phyloP scores from a whole-genome alignment of 2,888 invertebrate genomes.

The Brenthis hecate region DNA sequence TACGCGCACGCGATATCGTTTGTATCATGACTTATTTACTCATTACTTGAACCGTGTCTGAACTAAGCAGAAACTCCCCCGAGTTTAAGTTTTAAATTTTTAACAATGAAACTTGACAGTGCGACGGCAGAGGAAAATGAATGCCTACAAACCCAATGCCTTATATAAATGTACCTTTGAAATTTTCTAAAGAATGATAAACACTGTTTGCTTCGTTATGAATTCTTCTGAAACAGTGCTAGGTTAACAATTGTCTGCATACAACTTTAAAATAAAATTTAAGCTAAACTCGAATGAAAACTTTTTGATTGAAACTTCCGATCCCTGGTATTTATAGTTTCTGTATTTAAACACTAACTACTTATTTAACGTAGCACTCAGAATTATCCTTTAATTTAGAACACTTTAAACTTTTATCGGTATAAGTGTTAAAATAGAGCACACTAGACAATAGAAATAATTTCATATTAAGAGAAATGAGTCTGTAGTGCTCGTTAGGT shows the following conservation, averaged over 20 bases:
- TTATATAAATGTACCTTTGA: slow-evolving; percentile 30
- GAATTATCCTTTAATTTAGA: too few species aligned
- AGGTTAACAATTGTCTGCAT: slow-evolving; percentile 23
- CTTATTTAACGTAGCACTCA: background rate
- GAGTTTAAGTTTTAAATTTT: slow-evolving; percentile 24
- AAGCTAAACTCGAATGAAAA: background rate
- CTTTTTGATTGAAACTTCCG: background rate
- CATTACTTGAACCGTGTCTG: background rate
- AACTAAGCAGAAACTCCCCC: slow-evolving; percentile 3
- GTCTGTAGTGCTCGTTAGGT: too few species aligned
- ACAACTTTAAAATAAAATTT: slow-evolving; percentile 21
- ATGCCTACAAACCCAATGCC: slow-evolving; percentile 22
- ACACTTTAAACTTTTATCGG: too few species aligned
- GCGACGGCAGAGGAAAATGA: slow-evolving; percentile 25
- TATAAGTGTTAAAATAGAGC: too few species aligned
- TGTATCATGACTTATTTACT: background rate
- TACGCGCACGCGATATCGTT: background rate
- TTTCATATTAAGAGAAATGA: too few species aligned
- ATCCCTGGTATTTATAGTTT: background rate
- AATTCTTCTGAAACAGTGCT: slow-evolving; percentile 22
- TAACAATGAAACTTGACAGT: slow-evolving; percentile 28
- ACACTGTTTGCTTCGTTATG: slow-evolving; percentile 22
- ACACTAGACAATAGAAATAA: too few species aligned
- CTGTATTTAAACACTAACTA: background rate
- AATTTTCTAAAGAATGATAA: slow-evolving; percentile 32